phyloP scores from a whole-genome alignment of 2,797 vertebrate genomes.

The Galaxias olidus region DNA sequence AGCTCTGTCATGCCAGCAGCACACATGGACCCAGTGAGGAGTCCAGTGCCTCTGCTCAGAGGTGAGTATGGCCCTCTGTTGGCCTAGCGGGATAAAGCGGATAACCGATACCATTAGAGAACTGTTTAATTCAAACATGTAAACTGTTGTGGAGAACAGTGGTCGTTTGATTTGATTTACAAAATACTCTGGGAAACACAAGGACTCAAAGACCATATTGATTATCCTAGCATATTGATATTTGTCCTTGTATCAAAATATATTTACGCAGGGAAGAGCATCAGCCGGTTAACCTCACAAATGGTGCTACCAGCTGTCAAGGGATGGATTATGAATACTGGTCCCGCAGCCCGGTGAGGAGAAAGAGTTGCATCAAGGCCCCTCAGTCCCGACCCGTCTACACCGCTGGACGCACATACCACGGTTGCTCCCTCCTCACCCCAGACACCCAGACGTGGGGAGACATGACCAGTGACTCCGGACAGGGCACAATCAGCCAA shows the following conservation, averaged over 20 bases:
- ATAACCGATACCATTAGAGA: background rate
- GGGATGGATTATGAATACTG: slow-evolving; percentile 62
- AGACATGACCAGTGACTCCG: slow-evolving; percentile 70
- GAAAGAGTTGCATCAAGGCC: slow-evolving; percentile 44
- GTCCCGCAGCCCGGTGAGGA: slow-evolving; percentile 66
- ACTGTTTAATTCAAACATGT: no score
- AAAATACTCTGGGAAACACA: no score
- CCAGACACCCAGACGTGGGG: slow-evolving; percentile 52
- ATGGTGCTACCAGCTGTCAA: slow-evolving; percentile 25
- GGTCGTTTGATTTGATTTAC: no score
- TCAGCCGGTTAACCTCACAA: slow-evolving; percentile 21
- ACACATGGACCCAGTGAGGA: slow-evolving; percentile 17
- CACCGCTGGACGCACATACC: slow-evolving; percentile 34
- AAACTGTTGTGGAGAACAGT: no score
- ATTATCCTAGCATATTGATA: no score
- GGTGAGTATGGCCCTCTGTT: slow-evolving; percentile 51
- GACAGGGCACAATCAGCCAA: slow-evolving; percentile 69
- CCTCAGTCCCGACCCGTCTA: slow-evolving; percentile 23
- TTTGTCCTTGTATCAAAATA: background rate
- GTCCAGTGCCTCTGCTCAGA: slow-evolving; percentile 29
- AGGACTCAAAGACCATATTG: no score
- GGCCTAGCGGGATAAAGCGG: background rate
- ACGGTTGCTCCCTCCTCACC: slow-evolving; percentile 47
- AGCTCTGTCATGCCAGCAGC: slow-evolving; percentile 29
- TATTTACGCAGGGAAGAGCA: slow-evolving; percentile 41